Conservation (phyloP, 2,113 vertebrate genomes). For the Lates calcarifer region DNA sequence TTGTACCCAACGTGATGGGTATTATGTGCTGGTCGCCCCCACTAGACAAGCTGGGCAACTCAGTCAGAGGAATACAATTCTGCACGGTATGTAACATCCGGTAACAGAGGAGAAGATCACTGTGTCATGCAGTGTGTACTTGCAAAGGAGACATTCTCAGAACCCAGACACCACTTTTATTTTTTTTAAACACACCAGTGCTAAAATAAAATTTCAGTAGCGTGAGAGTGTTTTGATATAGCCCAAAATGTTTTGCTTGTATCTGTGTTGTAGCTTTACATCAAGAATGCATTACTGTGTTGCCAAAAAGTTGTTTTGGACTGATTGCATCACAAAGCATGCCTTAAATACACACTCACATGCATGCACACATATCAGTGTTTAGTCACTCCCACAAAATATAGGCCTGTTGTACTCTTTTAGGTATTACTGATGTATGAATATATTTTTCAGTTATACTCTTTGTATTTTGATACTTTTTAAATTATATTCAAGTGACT, state of each 20-base stretch:
- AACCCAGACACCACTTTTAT: neutral
- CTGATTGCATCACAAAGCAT: neutral
- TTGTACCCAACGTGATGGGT: conserved; percentile 99
- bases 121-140: neutral
- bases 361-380: too few relatives aligned
- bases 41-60: conserved; percentile 98
- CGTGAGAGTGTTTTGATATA: neutral
- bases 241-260: too few relatives aligned
- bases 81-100: conserved; percentile 88
- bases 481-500: neutral
- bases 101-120: neutral
- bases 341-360: neutral
- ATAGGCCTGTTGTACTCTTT: neutral
- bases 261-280: neutral
- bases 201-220: neutral
- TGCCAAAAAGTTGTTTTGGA: neutral
- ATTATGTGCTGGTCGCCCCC: conserved; percentile 99
- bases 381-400: neutral
- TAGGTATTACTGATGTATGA: neutral
- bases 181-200: neutral
- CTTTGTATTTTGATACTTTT: neutral
- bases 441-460: neutral
- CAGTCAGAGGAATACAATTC: conserved; percentile 97
- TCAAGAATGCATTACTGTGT: neutral
- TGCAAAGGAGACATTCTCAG: neutral